Percentiles rank a stretch among this genome's conserved stretches.
Conservation (phyloP, 2,113 vertebrate genomes). For the Plectropomus leopardus region DNA sequence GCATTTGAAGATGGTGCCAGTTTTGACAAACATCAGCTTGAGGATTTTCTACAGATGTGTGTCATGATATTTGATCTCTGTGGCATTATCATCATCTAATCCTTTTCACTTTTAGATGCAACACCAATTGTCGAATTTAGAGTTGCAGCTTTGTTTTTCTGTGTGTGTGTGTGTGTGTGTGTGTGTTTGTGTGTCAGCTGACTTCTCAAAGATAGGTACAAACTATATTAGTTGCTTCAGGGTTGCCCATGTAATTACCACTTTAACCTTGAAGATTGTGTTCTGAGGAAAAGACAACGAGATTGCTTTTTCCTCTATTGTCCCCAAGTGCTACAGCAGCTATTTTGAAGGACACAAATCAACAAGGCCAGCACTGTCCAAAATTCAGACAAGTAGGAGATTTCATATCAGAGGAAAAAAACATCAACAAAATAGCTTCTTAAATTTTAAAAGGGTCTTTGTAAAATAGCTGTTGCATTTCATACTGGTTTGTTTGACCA, state of each 20-base stretch:
- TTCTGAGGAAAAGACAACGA: conserved; percentile 27
- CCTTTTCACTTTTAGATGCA: conserved; percentile 53
- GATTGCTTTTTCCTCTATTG: conserved; percentile 45
- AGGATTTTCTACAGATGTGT: conserved; percentile 55
- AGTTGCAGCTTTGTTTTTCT: conserved; percentile 7
- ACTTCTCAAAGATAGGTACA: conserved; percentile 18
- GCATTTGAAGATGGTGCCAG: conserved; percentile 3
- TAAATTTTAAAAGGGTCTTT: conserved; percentile 3
- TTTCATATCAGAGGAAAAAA: conserved; percentile 23
- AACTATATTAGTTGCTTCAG: conserved; percentile 25
- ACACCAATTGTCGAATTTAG: conserved; percentile 24
- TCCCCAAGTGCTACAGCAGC: conserved; percentile 17
- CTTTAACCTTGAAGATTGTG: conserved; percentile 53
- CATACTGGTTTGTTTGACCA: conserved; percentile 15
- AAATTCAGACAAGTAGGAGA: background rate
- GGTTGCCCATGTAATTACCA: conserved; percentile 40
- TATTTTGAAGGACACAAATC: conserved; percentile 38
- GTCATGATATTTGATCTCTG: conserved; percentile 49
- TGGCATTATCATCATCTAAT: conserved; percentile 58
- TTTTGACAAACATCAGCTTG: conserved; percentile 16
- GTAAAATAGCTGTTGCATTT: conserved; percentile 1
- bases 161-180: background rate
- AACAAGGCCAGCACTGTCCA: background rate
- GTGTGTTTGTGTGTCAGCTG: too few species aligned
- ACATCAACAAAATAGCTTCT: conserved; percentile 33